Evolutionary conservation across 2,888 invertebrate species (phyloP), one percentile per base, ranked within the genome.

Genomic region (Drosophila ezoana): DNA sequence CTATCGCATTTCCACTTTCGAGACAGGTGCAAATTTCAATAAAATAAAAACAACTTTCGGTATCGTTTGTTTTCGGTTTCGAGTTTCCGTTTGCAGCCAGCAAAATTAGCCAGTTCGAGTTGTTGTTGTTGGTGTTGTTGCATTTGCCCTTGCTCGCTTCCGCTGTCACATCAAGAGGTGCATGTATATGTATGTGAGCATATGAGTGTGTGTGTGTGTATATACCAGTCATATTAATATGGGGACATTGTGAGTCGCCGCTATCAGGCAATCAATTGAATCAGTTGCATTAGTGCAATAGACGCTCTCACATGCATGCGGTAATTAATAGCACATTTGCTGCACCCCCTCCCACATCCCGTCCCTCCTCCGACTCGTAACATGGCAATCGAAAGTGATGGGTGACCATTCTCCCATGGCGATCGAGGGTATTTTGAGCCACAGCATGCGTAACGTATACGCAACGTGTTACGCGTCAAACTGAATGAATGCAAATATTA

Each of bases 11-110:
- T 73, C 56, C 57, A 66, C 35, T 37, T 61, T 53, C 23, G 49
- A 20, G 65, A 38, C 85, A 87, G 69, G 79, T 81, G 86, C 63
- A 72, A 54, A 53, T 56, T 73, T 61, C 67, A 72, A 62, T 54
- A 37, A 47, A 62, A 44, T 33, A 47, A 61, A 67, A 48, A 48
- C 51, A 78, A 78, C 44, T 73, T 72, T 77, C 58, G 37, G 58
- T 67, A 45, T 64, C 45, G 43, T 56, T 69, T 64, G 41, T 43
- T 38, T 33, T 48, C 11, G 48, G 67, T 60, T 53, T 76, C 51
- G 52, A 60, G 45, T 76, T 74, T 53, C 64, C 72, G 38, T 49
- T 69, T 37, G 38, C 32, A 61, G 56, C 35, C 35, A 14, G 54
- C 52, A 47, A 40, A 65, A 16, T 62, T 57, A 37, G 41, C n/a